Conservation (phyloP, 2,797 vertebrate genomes). For the Amblyraja radiata region DNA sequence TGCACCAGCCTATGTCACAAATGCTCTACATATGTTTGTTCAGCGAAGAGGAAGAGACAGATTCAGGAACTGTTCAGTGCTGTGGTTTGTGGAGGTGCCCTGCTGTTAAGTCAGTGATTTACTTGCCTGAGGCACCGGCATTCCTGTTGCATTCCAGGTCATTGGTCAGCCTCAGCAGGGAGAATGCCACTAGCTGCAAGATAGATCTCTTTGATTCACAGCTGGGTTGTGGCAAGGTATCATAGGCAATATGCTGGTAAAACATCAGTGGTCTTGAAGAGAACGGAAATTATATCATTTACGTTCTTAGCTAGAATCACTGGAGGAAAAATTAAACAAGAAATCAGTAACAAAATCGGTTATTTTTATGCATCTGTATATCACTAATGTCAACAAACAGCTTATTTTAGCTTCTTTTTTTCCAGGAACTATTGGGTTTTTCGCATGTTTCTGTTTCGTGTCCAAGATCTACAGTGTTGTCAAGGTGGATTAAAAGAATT, state of each 20-base stretch:
- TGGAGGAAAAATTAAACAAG: constrained; percentile 1
- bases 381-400: background rate
- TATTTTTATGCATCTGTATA: constrained; percentile 44
- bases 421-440: constrained; percentile 94
- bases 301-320: constrained; percentile 59
- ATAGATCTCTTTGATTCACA: constrained; percentile 65
- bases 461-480: constrained; percentile 99
- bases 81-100: constrained; percentile 71
- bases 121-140: constrained; percentile 73
- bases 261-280: constrained; percentile 71
- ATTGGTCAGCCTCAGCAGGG: constrained; percentile 70
- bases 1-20: constrained; percentile 48
- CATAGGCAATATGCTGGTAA: constrained; percentile 77
- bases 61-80: constrained; percentile 68
- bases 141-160: constrained; percentile 76
- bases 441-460: constrained; percentile 98
- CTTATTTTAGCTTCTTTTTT: constrained; percentile 40
- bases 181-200: constrained; percentile 62
- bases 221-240: constrained; percentile 75
- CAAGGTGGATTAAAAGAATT: constrained; percentile 76
- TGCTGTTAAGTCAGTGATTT: constrained; percentile 76
- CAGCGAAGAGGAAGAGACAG: constrained; percentile 74
- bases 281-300: constrained; percentile 76
- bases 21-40: constrained; percentile 70
- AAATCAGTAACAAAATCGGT: background rate